Evolutionary conservation across 2,113 vertebrate species (phyloP).

Genomic region (Dicentrarchus labrax): DNA sequence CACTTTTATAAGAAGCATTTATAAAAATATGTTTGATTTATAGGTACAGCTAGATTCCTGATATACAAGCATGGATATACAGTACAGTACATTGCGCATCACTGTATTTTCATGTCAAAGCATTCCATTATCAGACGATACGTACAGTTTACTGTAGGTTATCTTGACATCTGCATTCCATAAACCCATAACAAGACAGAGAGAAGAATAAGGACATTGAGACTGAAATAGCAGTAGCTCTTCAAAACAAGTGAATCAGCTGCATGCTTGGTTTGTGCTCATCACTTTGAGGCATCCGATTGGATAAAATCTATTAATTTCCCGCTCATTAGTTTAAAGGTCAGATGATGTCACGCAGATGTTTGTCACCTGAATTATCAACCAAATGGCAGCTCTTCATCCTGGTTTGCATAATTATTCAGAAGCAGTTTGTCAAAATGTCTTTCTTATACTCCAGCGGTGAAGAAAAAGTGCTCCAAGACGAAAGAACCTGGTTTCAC

Average conservation of each 20-base stretch:
- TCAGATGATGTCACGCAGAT: conserved; percentile 36
- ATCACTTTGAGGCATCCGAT: conserved; percentile 43
- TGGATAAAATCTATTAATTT: conserved; percentile 30
- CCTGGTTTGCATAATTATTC: conserved; percentile 64
- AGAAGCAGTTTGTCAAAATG: conserved; percentile 29
- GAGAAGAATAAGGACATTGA: conserved; percentile 40
- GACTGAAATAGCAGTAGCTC: conserved; percentile 50
- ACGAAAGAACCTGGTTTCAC: not conserved
- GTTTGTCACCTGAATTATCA: conserved; percentile 36
- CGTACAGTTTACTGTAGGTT: conserved; percentile 50
- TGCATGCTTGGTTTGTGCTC: conserved; percentile 79
- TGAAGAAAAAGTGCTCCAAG: conserved; percentile 5
- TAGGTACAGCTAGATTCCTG: conserved; percentile 65
- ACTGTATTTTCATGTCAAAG: conserved; percentile 68
- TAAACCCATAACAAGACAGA: conserved; percentile 50
- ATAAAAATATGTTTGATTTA: conserved; percentile 86
- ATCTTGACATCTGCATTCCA: conserved; percentile 55
- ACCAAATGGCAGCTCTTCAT: not conserved
- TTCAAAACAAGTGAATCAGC: conserved; percentile 54
- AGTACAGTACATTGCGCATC: conserved; percentile 64
- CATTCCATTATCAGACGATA: conserved; percentile 74
- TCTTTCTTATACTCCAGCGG: not conserved
- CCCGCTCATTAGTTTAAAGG: conserved; percentile 30
- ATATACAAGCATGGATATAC: conserved; percentile 75
- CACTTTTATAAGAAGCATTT: conserved; percentile 84